Conservation (phyloP, 2,888 invertebrate species). For the Trachelus iudaicus region DNA sequence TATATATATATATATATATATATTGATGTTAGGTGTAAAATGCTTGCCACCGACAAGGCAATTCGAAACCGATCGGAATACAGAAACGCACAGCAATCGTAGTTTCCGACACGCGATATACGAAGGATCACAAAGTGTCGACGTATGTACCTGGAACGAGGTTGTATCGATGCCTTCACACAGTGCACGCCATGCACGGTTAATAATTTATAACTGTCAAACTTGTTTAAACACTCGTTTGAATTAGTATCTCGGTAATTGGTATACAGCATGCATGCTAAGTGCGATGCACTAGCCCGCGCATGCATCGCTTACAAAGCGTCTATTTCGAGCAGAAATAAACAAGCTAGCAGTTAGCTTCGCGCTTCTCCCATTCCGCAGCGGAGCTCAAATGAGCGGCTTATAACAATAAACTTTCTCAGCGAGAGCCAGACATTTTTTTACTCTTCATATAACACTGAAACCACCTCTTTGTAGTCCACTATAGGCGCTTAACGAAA, state of each 20-base stretch:
- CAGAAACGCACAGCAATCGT: neutral
- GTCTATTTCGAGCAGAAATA: conserved; percentile 46
- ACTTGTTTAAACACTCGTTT: conserved; percentile 38
- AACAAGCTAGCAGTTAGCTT: conserved; percentile 29
- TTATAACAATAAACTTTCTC: conserved; percentile 49
- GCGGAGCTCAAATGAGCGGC: conserved; percentile 40
- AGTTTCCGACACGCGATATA: neutral
- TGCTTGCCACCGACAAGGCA: neutral
- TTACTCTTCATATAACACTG: neutral
- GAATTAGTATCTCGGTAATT: conserved; percentile 38
- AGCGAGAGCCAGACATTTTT: neutral
- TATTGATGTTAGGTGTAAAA: neutral
- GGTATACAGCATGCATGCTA: conserved; percentile 25
- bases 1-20: neutral
- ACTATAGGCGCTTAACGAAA: neutral
- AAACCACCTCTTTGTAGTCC: neutral
- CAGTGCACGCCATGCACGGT: neutral
- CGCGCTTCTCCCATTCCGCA: conserved; percentile 19
- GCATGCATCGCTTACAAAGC: conserved; percentile 40
- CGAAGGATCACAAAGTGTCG: neutral
- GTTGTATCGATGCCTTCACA: neutral
- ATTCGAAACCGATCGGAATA: neutral
- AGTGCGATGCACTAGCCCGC: conserved; percentile 24
- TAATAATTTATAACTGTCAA: conserved; percentile 34
- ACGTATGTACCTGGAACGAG: neutral